A percentile compares a stretch with the other conserved stretches of the same genome.
phyloP scores from a whole-genome alignment of 2,888 invertebrate species.

The Dexiosoma caninum region DNA sequence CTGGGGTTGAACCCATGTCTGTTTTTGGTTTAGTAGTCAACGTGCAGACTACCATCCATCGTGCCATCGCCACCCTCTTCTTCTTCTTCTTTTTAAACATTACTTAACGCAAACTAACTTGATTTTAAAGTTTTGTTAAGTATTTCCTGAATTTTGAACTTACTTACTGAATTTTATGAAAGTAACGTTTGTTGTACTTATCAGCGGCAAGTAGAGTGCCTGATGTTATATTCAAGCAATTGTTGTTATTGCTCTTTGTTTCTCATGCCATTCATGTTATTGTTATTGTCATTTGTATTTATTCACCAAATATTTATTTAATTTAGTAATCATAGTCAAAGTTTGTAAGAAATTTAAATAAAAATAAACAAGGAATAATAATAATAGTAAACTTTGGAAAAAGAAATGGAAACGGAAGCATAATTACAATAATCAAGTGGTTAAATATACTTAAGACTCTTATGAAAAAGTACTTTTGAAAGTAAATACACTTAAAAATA shows the following conservation, averaged over 20 bases:
- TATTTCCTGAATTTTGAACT: no score
- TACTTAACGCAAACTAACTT: no score
- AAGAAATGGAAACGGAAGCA: conserved; percentile 55
- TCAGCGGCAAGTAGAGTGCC: not conserved
- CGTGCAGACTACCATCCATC: no score
- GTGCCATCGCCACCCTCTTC: no score
- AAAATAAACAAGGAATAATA: no score
- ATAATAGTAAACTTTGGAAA: conserved; percentile 5
- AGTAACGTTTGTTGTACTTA: no score
- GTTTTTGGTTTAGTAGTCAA: no score
- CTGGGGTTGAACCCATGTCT: no score
- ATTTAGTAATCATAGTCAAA: conserved; percentile 51
- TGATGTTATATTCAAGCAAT: not conserved
- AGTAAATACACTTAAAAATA: conserved; percentile 59
- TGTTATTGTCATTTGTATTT: conserved; percentile 15
- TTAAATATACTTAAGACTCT: conserved; percentile 56
- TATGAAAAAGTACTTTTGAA: conserved; percentile 52
- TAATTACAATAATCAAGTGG: conserved; percentile 63
- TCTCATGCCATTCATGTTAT: not conserved
- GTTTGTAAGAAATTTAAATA: conserved; percentile 24
- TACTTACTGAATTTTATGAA: no score
- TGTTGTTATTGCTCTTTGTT: not conserved
- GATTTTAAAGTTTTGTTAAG: no score
- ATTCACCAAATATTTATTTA: conserved; percentile 40
- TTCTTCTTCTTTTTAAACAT: no score